Evolutionary conservation across 2,888 invertebrate genomes (phyloP), one percentile per base, ranked within the genome.

Genomic region (Ametastegia equiseti): DNA sequence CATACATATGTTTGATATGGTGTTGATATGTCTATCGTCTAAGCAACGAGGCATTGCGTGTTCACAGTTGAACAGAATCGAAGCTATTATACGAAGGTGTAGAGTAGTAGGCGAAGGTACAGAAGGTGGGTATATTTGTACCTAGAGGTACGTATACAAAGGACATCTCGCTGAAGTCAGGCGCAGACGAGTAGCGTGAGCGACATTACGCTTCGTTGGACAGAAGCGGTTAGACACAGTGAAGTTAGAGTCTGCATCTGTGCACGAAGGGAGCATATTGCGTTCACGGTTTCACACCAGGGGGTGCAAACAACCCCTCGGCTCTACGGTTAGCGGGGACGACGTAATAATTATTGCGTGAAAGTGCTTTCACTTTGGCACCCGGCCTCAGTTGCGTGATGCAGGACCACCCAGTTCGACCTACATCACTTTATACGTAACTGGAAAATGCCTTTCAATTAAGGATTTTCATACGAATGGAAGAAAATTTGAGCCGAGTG

Each of bases 251-350:
- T 39, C 78, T 78, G 78, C 78, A 78, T 78, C 78, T 78, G 78
- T 78, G 60, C 60, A 60, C 42, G 63, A 78, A 86, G 86, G 86
- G 86, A 87, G 86, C 87, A 87, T 89, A 89, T 89, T 88, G 89
- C 89, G 87, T 90, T 90, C 88, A 88, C 89, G 84, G 78, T 78
- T 78, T 78, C 78, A 78, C 63, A 63, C 63, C 88, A 86, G 88
- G 89, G 90, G 90, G 90, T 89, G 90, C 88, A 90, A 90, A 89
- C 89, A 89, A 84, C 88, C 88, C 86, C 88, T 84, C 78, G 42
- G 33, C 33, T 63, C 36, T 36, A 60, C 60, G 39, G 78, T 42
- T 71, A 50, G 36, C 47, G 50, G 19, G 75, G 7, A 54, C 54
- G 75, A 75, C 75, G 75, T 60, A 45, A 60, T 60, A 78, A 78